Evolutionary conservation across 2,797 vertebrate genomes (phyloP).

Genomic region (Scyliorhinus canicula): DNA sequence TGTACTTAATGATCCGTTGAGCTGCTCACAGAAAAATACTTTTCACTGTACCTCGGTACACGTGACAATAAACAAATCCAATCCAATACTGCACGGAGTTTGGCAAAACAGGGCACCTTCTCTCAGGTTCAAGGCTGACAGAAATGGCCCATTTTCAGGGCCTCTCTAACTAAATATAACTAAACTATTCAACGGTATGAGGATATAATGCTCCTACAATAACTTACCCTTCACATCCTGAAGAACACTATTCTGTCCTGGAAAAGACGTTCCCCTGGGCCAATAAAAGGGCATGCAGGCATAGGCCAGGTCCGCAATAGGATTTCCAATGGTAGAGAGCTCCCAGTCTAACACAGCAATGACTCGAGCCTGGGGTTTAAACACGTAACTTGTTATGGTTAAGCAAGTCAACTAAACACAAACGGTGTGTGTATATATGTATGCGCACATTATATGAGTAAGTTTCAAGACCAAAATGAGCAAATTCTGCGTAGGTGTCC

Average conservation of each 20-base stretch:
- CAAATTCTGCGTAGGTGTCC: neutral
- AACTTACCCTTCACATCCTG: conserved; percentile 61
- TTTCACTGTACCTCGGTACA: too few relatives aligned
- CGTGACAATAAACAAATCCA: too few relatives aligned
- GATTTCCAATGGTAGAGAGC: conserved; percentile 82
- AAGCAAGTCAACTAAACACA: neutral
- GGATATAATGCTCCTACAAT: neutral
- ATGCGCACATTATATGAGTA: neutral
- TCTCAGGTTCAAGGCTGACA: neutral
- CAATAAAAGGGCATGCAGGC: conserved; percentile 65
- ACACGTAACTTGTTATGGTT: neutral
- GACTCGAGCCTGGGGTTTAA: conserved; percentile 65
- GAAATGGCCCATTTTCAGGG: neutral
- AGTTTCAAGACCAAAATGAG: neutral
- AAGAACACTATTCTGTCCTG: conserved; percentile 42
- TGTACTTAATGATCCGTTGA: too few relatives aligned
- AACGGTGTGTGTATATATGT: neutral
- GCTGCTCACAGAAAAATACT: too few relatives aligned
- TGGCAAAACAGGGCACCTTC: neutral
- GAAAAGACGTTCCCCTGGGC: conserved; percentile 50
- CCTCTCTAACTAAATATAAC: neutral
- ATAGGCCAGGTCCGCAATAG: conserved; percentile 75
- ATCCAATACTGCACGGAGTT: neutral
- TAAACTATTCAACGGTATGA: neutral
- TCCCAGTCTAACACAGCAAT: conserved; percentile 88